Evolutionary conservation across 2,888 invertebrate genomes (phyloP).

Genomic region (Apodemia duryi): DNA sequence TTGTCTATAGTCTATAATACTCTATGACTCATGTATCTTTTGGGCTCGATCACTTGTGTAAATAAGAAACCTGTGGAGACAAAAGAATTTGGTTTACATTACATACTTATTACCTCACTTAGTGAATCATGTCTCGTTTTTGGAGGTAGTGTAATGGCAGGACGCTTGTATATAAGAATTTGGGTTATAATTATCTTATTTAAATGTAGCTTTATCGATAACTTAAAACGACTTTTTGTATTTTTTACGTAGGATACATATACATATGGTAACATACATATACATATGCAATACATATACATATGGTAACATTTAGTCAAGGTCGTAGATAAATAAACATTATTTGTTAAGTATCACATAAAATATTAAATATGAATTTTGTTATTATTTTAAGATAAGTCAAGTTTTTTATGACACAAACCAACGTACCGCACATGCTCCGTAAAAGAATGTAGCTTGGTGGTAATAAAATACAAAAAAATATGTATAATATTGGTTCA

Average conservation of each 20-base stretch:
- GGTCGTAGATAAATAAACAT: background rate
- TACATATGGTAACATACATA: background rate
- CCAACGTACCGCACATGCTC: no score
- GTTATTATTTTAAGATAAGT: no score
- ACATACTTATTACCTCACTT: conserved; percentile 8
- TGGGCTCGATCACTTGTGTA: conserved; percentile 57
- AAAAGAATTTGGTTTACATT: conserved; percentile 40
- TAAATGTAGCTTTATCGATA: background rate
- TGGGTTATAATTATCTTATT: background rate
- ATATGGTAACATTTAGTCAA: background rate
- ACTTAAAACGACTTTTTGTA: background rate
- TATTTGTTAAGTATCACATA: background rate
- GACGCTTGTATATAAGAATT: background rate
- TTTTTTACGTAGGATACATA: background rate
- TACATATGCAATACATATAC: no score
- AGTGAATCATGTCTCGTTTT: conserved; percentile 4
- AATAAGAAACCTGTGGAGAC: conserved; percentile 48
- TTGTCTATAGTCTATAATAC: conserved; percentile 33
- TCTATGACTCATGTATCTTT: conserved; percentile 47
- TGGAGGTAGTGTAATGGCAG: conserved; percentile 5
- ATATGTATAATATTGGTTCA: no score
- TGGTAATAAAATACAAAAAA: no score
- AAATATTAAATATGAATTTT: no score
- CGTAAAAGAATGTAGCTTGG: no score
- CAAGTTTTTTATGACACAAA: no score